These are phyloP conservation scores for Podiceps cristatus DNA, from an alignment of 2,113 vertebrate species.

Conservation along the genomic window DNA sequence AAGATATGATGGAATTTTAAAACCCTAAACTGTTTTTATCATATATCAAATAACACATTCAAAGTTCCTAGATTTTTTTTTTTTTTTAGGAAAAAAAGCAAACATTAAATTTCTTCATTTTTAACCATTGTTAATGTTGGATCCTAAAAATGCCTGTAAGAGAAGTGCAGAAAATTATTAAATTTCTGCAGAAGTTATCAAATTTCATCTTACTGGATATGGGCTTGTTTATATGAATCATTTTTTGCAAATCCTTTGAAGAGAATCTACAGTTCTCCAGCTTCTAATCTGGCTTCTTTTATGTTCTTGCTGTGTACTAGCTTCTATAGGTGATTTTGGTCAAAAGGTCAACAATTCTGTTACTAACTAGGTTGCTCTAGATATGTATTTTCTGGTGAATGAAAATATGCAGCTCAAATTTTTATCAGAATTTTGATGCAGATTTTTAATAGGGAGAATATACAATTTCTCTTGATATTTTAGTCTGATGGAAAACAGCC, in stretches of 20 bases:
- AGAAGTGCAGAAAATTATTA: background rate
- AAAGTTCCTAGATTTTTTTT: background rate
- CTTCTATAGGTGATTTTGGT: background rate
- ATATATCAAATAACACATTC: background rate
- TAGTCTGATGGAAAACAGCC: background rate
- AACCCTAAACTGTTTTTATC: background rate
- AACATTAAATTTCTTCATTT: background rate
- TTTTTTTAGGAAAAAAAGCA: background rate
- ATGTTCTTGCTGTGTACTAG: background rate
- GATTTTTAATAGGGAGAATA: background rate
- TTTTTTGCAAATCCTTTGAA: background rate
- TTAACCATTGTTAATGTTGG: background rate
- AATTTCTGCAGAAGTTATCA: background rate
- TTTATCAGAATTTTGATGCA: background rate
- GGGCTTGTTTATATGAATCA: background rate
- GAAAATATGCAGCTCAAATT: background rate
- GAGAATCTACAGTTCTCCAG: background rate
- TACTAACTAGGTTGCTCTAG: background rate
- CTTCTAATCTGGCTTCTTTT: background rate
- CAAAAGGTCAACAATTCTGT: background rate
- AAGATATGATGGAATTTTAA: background rate
- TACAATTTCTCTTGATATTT: slow-evolving; percentile 14
- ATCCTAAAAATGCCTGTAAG: background rate
- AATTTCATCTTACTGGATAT: background rate
- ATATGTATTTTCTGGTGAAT: background rate